Base-by-base conservation (phyloP, 2,113 vertebrate species). In the Cnemophilus loriae region DNA sequence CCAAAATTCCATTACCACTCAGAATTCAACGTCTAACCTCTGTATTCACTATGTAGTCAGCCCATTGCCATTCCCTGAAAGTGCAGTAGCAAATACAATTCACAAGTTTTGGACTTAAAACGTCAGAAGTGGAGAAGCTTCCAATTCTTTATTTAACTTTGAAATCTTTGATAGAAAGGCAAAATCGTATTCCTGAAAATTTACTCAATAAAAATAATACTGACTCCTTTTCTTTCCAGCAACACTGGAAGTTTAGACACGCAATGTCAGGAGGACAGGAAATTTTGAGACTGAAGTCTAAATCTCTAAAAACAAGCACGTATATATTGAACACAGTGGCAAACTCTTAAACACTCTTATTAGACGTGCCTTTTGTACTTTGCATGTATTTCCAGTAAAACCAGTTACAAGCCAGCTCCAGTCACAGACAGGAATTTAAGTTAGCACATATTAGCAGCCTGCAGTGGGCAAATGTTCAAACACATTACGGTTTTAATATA, bases 401-500 rank as follows among this genome's bases (percentile, higher is more conserved):
- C 17, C 84, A 84, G 86, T 80, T 71, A 55, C 41, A 76, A 92
- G 87, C 28, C 64, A 89, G 53, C 80, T 93, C 88, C 27, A 77
- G 53, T 27, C 89, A 59, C 11, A 91, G 90, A 90, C 53, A 86
- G 97, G 96, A 80, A 96, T 88, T 55, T 47, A 92, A 89, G 91
- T 71, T 76, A 90, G 79, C 61, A 88, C 75, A 39, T 65, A 94
- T 60, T 26, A 97, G 93, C 89, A 97, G 96, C 95, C 95, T 75
- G n/a, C 71, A 55, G 80, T 68, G 97, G 96, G 96, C 97, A 97
- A 97, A 96, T 68, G 94, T 96, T 97, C 95, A 97, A 97, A 90
- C 88, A 89, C 90, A 95, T 98, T 97, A 98, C 19, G 0, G 93
- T 70, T 97, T 97, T 98, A 96, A 98, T 97, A 98, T 80, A 96